Evolutionary conservation across 2,113 vertebrate genomes (phyloP).

Genomic region (Zapus hudsonius): DNA sequence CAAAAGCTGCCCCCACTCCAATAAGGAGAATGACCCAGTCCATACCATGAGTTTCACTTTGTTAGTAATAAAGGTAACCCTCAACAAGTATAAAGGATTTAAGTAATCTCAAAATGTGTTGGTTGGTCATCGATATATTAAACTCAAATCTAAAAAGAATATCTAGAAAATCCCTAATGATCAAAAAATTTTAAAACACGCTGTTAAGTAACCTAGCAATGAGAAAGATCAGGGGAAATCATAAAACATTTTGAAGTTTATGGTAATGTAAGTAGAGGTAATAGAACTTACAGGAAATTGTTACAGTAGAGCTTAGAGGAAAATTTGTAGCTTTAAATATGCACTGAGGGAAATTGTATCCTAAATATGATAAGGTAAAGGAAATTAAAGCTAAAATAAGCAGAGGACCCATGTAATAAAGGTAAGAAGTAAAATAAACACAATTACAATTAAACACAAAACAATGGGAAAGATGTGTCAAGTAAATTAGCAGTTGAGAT

Average conservation of each 20-base stretch:
- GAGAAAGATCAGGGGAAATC: not conserved
- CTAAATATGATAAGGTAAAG: not conserved
- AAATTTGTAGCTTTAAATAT: not conserved
- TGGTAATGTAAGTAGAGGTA: not conserved
- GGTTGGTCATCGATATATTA: not conserved
- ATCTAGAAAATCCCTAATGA: not conserved
- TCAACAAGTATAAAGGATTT: not conserved
- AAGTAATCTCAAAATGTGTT: not conserved
- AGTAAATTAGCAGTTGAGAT: not conserved
- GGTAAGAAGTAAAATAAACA: not conserved
- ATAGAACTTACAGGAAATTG: not conserved
- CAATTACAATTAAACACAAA: not conserved
- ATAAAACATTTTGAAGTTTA: not conserved
- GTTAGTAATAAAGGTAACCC: not conserved
- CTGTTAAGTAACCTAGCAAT: too few relatives aligned
- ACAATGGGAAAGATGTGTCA: not conserved
- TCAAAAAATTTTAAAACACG: not conserved
- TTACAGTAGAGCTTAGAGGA: too few relatives aligned
- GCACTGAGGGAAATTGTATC: not conserved
- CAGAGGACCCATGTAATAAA: not conserved
- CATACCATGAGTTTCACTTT: not conserved
- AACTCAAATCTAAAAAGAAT: too few relatives aligned
- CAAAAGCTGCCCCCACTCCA: slow-evolving; percentile 91
- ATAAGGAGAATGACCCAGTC: slow-evolving; percentile 80
- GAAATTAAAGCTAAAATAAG: not conserved